Evolutionary conservation across 1,140 invertebrate genomes (phyloP).

Genomic region (Lepidurus packardi): DNA sequence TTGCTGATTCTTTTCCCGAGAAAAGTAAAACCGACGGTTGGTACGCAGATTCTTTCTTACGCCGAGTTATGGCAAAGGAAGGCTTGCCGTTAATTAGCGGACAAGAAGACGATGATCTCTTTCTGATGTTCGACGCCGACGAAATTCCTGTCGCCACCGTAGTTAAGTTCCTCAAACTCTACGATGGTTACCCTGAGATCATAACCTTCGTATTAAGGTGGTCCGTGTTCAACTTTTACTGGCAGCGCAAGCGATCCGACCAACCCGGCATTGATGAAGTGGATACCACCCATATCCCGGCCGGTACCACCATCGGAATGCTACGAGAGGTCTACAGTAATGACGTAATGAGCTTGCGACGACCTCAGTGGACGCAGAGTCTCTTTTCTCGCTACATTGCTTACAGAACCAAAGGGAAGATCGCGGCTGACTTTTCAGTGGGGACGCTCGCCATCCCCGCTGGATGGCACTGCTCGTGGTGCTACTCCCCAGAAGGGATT

Average conservation of each 20-base stretch:
- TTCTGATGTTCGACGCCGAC: slow-evolving; percentile 53
- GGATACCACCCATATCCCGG: not conserved
- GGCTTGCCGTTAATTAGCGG: slow-evolving; percentile 27
- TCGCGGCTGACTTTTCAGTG: not conserved
- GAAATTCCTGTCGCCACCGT: slow-evolving; percentile 56
- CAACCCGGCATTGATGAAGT: slow-evolving; percentile 1
- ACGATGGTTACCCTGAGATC: slow-evolving; percentile 57
- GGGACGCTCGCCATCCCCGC: not conserved
- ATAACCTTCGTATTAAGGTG: slow-evolving; percentile 56
- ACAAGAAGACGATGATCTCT: slow-evolving; percentile 54
- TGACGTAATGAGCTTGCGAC: not conserved
- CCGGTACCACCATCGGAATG: not conserved
- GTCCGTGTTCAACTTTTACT: slow-evolving; percentile 62
- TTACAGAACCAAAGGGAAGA: not conserved
- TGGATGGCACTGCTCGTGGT: slow-evolving; percentile 47
- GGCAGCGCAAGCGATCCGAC: slow-evolving; percentile 45
- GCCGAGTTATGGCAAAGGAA: slow-evolving; percentile 36
- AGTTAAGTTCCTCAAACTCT: slow-evolving; percentile 59
- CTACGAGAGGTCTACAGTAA: slow-evolving; percentile 11
- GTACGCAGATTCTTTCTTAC: slow-evolving; percentile 37
- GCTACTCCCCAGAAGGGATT: slow-evolving; percentile 55
- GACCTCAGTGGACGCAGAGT: slow-evolving; percentile 17
- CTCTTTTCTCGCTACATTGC: slow-evolving; percentile 7
- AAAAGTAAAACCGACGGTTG: slow-evolving; percentile 36
- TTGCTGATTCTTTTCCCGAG: slow-evolving; percentile 38